Evolutionary conservation across 2,888 invertebrate genomes (phyloP).

Genomic region (Drosophila colorata): DNA sequence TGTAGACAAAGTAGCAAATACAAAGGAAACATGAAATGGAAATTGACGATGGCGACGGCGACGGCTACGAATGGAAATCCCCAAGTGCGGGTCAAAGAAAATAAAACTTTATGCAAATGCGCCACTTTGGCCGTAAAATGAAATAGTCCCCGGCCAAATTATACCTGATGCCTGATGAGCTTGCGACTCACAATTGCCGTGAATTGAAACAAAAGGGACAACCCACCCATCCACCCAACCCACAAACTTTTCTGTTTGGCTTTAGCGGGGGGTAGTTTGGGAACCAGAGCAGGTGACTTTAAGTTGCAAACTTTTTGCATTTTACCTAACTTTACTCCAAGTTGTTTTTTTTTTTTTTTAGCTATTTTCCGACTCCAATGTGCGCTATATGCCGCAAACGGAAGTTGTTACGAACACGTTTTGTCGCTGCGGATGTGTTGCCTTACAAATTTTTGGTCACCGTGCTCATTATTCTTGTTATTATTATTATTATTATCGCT

Average conservation of each 20-base stretch:
- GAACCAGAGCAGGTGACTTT: constrained; percentile 77
- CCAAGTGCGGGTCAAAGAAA: constrained; percentile 81
- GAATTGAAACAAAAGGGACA: constrained; percentile 77
- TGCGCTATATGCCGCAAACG: constrained; percentile 32
- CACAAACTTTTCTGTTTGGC: constrained; percentile 25
- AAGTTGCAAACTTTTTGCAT: constrained; percentile 71
- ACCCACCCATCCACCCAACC: constrained; percentile 1
- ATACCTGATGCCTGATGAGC: constrained; percentile 80
- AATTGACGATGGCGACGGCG: constrained; percentile 50
- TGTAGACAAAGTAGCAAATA: constrained; percentile 70
- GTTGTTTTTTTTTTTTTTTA: constrained; percentile 31
- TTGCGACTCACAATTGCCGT: constrained; percentile 68
- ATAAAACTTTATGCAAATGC: constrained; percentile 81
- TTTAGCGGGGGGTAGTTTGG: constrained; percentile 53
- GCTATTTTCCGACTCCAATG: constrained; percentile 19
- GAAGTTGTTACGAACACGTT: constrained; percentile 78
- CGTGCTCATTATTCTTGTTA: constrained; percentile 54
- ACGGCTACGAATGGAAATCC: constrained; percentile 60
- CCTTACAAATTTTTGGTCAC: constrained; percentile 43
- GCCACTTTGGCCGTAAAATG: constrained; percentile 81
- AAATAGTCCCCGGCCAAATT: constrained; percentile 80
- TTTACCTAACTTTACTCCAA: constrained; percentile 56
- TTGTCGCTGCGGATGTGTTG: constrained; percentile 61
- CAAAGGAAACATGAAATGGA: constrained; percentile 56
- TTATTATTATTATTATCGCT: constrained; percentile 42